Evolutionary conservation across 2,113 vertebrate species (phyloP).

Genomic region (Cranoglanis bouderius): DNA sequence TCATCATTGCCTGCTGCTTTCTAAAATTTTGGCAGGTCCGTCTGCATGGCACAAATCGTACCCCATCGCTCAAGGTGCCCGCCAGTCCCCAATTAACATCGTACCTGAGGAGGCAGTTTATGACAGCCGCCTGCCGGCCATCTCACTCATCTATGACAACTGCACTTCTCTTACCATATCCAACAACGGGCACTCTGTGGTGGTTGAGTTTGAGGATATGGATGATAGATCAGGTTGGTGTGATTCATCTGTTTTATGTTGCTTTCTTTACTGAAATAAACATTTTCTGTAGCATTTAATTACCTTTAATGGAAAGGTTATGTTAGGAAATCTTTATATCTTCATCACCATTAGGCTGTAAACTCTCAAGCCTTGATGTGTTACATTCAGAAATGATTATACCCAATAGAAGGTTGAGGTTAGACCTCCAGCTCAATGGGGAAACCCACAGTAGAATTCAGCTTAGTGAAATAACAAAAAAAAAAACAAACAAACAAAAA

Average conservation of each 20-base stretch:
- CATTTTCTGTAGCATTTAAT: not conserved
- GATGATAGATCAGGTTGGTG: constrained; percentile 86
- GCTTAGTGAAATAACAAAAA: not conserved
- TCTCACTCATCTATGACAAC: constrained; percentile 81
- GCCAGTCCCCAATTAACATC: constrained; percentile 94
- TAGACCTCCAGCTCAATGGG: not conserved
- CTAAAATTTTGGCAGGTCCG: constrained; percentile 75
- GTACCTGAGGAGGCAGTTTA: constrained; percentile 78
- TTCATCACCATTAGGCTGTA: not conserved
- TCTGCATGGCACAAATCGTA: constrained; percentile 85
- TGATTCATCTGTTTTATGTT: not conserved
- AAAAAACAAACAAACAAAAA: too few species aligned
- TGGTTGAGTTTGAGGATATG: constrained; percentile 88
- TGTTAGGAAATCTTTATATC: not conserved
- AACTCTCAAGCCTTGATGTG: not conserved
- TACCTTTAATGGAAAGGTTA: not conserved
- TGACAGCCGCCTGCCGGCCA: constrained; percentile 77
- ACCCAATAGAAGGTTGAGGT: not conserved
- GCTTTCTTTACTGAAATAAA: not conserved
- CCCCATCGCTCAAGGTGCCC: constrained; percentile 84
- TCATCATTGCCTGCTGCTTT: constrained; percentile 12
- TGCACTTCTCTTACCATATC: constrained; percentile 84
- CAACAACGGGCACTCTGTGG: constrained; percentile 93
- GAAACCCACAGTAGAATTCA: not conserved
- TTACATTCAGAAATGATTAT: too few species aligned